phyloP scores from a whole-genome alignment of 2,113 vertebrate species.

The Octodon degus region DNA sequence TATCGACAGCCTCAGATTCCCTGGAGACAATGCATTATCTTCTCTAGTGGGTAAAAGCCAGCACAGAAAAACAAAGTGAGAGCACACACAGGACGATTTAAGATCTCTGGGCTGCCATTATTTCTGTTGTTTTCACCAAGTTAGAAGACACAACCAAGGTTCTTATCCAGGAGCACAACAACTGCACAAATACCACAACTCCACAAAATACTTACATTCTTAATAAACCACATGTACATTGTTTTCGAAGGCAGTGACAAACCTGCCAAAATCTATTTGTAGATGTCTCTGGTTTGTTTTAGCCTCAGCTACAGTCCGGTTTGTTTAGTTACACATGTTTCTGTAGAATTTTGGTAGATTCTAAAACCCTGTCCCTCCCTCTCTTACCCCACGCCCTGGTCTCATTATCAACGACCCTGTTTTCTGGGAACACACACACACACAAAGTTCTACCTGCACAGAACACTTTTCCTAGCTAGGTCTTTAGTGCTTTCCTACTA shows the following conservation, averaged over 20 bases:
- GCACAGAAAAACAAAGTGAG: conserved; percentile 60
- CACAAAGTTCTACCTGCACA: fast-evolving
- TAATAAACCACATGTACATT: background rate
- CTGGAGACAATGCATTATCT: conserved; percentile 55
- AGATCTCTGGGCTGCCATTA: background rate
- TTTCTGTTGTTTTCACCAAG: conserved; percentile 50
- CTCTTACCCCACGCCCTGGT: background rate
- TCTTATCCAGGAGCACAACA: conserved; percentile 39
- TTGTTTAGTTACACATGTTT: conserved; percentile 36
- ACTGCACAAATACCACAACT: conserved; percentile 11
- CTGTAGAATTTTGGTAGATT: background rate
- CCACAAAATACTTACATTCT: background rate
- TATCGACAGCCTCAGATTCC: conserved; percentile 34
- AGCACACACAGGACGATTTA: conserved; percentile 35
- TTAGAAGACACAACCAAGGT: conserved; percentile 25
- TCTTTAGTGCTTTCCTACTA: fast-evolving
- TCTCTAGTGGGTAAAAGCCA: conserved; percentile 62
- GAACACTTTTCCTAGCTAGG: background rate
- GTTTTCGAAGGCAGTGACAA: conserved; percentile 23
- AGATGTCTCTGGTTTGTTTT: background rate
- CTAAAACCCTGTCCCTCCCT: conserved; percentile 16
- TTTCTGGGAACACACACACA: background rate
- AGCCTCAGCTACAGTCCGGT: background rate
- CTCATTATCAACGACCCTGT: background rate
- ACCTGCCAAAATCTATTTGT: conserved; percentile 18